phyloP scores from a whole-genome alignment of 2,888 invertebrate genomes.

The Lissonota sp. region DNA sequence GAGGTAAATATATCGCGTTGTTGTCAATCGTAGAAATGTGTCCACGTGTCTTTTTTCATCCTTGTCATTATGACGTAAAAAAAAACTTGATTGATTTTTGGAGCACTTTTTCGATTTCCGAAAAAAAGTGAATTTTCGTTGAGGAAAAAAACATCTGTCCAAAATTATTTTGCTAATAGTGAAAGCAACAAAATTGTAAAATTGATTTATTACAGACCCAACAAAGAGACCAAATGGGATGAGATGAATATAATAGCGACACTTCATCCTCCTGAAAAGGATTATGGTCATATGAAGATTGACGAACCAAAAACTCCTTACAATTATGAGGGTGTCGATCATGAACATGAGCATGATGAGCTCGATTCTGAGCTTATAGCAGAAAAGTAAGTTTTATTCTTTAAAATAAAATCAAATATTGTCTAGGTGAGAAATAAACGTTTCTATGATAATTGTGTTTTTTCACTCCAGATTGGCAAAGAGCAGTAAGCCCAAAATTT shows the following conservation, averaged over 20 bases:
- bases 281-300: conserved; percentile 99
- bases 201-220: conserved; percentile 71
- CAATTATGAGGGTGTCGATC: conserved; percentile 86
- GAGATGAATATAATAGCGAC: conserved; percentile 99
- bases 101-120: too few species aligned
- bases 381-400: conserved; percentile 87
- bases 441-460: conserved; percentile 1
- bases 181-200: too few species aligned
- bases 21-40: neutral
- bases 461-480: conserved; percentile 79
- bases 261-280: conserved; percentile 98
- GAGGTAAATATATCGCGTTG: conserved; percentile 74
- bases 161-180: too few species aligned
- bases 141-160: too few species aligned
- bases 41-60: too few species aligned
- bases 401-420: too few species aligned
- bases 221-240: conserved; percentile 93
- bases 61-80: too few species aligned
- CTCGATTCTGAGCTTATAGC: conserved; percentile 89
- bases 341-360: conserved; percentile 87
- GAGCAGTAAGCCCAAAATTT: conserved; percentile 84
- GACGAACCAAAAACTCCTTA: conserved; percentile 99
- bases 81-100: too few species aligned
- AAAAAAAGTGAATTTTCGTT: neutral
- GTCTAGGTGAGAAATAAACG: neutral